These are phyloP conservation scores for Gymnothorax reevesii DNA, from an alignment of 2,797 vertebrate genomes.

Conservation along the genomic window DNA sequence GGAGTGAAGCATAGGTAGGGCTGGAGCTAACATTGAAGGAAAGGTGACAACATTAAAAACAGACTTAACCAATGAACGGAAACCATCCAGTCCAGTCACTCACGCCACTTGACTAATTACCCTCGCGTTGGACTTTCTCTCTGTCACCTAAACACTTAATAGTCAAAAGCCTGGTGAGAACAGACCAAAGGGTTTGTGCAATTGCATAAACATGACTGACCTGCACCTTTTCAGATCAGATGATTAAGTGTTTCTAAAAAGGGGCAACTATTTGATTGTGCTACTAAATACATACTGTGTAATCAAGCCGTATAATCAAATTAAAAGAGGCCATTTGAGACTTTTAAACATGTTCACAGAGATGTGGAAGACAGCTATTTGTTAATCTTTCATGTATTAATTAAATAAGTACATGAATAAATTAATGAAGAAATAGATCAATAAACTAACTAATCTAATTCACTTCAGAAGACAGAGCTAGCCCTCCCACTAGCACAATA, in stretches of 20 bases:
- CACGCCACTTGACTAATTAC: conserved; percentile 53
- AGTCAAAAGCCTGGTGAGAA: neutral
- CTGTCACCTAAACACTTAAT: neutral
- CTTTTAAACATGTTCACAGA: neutral
- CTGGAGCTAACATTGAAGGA: conserved; percentile 53
- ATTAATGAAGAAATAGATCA: neutral
- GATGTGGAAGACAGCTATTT: neutral
- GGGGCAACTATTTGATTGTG: neutral
- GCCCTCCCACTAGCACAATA: neutral
- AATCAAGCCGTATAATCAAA: neutral
- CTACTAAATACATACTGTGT: neutral
- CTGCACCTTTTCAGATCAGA: neutral
- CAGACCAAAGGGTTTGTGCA: neutral
- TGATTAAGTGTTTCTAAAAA: neutral
- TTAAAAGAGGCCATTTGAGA: neutral
- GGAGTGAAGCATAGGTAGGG: conserved; percentile 71
- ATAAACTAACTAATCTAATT: neutral
- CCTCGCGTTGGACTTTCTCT: conserved; percentile 51
- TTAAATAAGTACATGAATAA: neutral
- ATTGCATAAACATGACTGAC: neutral
- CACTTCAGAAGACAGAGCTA: neutral
- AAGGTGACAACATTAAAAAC: conserved; percentile 82
- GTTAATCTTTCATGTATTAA: neutral
- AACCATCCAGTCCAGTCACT: conserved; percentile 69
- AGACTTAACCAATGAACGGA: conserved; percentile 74